Evolutionary conservation across 2,797 vertebrate species (phyloP).

Genomic region (Diceros bicornis): DNA sequence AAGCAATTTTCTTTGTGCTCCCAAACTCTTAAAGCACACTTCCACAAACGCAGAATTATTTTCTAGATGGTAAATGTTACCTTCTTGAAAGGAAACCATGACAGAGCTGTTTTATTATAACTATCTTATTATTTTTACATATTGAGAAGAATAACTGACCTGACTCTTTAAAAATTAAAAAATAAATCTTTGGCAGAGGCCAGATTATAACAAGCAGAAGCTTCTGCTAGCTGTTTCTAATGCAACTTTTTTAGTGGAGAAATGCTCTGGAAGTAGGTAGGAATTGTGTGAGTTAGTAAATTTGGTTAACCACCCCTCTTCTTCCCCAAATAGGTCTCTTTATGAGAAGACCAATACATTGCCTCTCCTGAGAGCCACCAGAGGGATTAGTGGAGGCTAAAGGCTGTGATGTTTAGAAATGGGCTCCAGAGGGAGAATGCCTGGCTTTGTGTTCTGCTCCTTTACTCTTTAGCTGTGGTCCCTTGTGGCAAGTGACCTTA

Average conservation of each 20-base stretch:
- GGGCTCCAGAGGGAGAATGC: background rate
- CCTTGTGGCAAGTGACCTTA: background rate
- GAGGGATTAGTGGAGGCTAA: background rate
- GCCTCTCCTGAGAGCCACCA: fast-evolving
- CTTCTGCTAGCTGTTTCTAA: background rate
- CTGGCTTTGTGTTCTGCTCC: background rate
- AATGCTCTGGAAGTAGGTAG: background rate
- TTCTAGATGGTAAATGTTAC: background rate
- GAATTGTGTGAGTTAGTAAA: background rate
- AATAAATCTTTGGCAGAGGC: background rate
- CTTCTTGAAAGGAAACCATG: background rate
- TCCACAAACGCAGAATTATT: background rate
- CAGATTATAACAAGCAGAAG: background rate
- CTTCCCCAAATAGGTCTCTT: background rate
- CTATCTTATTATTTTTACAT: background rate
- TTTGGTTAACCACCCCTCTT: background rate
- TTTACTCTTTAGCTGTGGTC: background rate
- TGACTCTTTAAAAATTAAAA: constrained; percentile 11
- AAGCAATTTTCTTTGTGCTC: background rate
- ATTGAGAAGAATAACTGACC: background rate
- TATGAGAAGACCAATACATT: background rate
- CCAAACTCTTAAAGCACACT: background rate
- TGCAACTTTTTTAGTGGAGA: background rate
- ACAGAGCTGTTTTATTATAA: background rate
- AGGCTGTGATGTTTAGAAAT: background rate